Evolutionary conservation across 2,888 invertebrate genomes (phyloP), one percentile per base, ranked within the genome.

Genomic region (Epirrhoe tristata): DNA sequence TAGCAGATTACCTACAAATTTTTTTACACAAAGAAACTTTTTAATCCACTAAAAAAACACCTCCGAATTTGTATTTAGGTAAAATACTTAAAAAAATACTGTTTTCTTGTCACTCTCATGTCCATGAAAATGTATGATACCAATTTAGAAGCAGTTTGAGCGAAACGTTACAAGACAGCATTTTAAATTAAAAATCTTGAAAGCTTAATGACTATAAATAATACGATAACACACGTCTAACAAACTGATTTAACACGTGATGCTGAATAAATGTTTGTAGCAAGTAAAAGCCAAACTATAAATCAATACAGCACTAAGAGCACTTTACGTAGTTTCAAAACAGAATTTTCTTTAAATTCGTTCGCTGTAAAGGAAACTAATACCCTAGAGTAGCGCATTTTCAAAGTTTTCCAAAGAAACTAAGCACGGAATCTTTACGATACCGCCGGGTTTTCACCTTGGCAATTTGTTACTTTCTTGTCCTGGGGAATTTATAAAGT

Each of bases 371-470:
- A 72, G 68, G 65, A 72, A 72, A 72, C 67, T 61, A 70, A 71
- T 70, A 64, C 71, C 68, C 71, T 57, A 53, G 82, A 78, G 82
- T 73, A 81, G 81, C 80, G 84, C 81, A 82, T 84, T 83, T 83
- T 77, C 77, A 72, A 82, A 83, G 77, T 73, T 81, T 79, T 76
- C 75, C 76, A 78, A 80, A 80, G 76, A 82, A 83, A 82, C 83
- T 83, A 79, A 79, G 81, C 82, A 76, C 68, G 80, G 76, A 69
- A 81, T 83, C 82, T 87, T 86, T 87, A 87, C 83, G 83, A 81
- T 79, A 80, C 87, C 84, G 72, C 77, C 63, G 88, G 87, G 87
- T 82, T 80, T 85, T 82, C 82, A 86, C 85, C 84, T 84, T 78
- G 76, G 80, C 82, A 81, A 83, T 76, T 74, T 73, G 72, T 72